Percentiles rank a stretch among this genome's conserved stretches.
Evolutionary conservation across 2,797 vertebrate genomes (phyloP).

Genomic region (Remorina albescens): DNA sequence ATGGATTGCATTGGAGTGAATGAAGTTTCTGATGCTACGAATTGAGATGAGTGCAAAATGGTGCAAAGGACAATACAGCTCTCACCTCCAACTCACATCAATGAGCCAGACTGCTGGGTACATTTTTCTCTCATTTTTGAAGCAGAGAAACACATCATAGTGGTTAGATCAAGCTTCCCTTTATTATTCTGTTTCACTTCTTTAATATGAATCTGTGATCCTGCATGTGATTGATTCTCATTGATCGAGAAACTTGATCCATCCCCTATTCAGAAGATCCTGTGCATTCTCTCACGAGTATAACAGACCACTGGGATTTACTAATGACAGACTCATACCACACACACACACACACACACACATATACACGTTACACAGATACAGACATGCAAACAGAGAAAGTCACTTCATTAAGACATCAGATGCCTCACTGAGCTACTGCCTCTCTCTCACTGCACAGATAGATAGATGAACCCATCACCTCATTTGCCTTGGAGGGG

Average conservation of each 20-base stretch:
- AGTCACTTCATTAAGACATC: slow-evolving; percentile 70
- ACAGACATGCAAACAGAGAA: slow-evolving; percentile 15
- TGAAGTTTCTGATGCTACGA: slow-evolving; percentile 54
- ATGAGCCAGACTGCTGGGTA: not conserved
- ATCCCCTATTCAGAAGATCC: slow-evolving; percentile 20
- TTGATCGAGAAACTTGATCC: slow-evolving; percentile 56
- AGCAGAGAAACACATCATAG: not conserved
- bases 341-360: slow-evolving; percentile 11
- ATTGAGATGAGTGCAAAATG: slow-evolving; percentile 7
- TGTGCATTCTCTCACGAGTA: slow-evolving; percentile 26
- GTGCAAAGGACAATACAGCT: not conserved
- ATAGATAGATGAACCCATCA: slow-evolving; percentile 58
- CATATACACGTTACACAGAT: not conserved
- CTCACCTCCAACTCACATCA: not conserved
- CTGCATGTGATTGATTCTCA: slow-evolving; percentile 28
- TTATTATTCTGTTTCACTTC: not conserved
- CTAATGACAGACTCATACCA: slow-evolving; percentile 44
- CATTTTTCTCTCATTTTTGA: not conserved
- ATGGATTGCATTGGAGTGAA: slow-evolving; percentile 54
- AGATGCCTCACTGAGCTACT: slow-evolving; percentile 51
- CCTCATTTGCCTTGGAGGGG: slow-evolving; percentile 54
- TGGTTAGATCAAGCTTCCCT: slow-evolving; percentile 4
- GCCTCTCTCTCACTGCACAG: slow-evolving; percentile 25
- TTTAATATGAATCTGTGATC: slow-evolving; percentile 16
- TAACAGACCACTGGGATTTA: slow-evolving; percentile 51